Evolutionary conservation across 1,140 invertebrate species (phyloP), one percentile per base, ranked within the genome.

Genomic region (Periplaneta americana): DNA sequence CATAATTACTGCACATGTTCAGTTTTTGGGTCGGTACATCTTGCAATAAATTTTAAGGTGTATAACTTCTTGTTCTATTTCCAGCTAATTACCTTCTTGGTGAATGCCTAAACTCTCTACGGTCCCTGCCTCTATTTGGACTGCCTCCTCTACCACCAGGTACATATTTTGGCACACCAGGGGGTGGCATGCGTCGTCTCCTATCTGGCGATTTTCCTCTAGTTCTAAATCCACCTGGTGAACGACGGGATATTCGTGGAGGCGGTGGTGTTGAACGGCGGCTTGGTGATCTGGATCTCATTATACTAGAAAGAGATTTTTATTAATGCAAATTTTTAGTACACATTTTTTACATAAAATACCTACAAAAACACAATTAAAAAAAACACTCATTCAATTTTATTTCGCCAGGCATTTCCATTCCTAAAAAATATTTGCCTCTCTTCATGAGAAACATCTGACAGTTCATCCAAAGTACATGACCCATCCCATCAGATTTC

Each of bases 61-160:
- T n/a, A n/a, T n/a, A n/a, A 48, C 15, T 18, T 48, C 17, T 15
- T 15, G n/a, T 18, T 48, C 39, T 18, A 6, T 48, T 48, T 48
- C 4, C n/a, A 48, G 39, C 28, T 75, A 9, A 33, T 77, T 77
- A 77, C 76, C 76, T 77, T 77, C 76, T 77, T 13, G 76, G 76
- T 34, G 76, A 77, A 35, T 34, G n/a, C n/a, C 34, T 77, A 35
- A 77, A 77, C 35, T 77, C 76, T 34, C 76, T 77, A 28, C 76
- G 32, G 33, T 77, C 34, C n/a, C 76, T 18, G 15, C 76, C 35
- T n/a, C 76, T 77, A 2, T 33, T 15, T 2, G 76, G 76, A 36
- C 33, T 35, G 33, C 33, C 28, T 17, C 76, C 35, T 35, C 74
- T 75, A 34, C 74, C 34, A 33, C 34, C 31, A n/a, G 74, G 18